These are phyloP conservation scores for Drosophila arizonae DNA, from an alignment of 1,140 invertebrate species.

Conservation along the genomic window DNA sequence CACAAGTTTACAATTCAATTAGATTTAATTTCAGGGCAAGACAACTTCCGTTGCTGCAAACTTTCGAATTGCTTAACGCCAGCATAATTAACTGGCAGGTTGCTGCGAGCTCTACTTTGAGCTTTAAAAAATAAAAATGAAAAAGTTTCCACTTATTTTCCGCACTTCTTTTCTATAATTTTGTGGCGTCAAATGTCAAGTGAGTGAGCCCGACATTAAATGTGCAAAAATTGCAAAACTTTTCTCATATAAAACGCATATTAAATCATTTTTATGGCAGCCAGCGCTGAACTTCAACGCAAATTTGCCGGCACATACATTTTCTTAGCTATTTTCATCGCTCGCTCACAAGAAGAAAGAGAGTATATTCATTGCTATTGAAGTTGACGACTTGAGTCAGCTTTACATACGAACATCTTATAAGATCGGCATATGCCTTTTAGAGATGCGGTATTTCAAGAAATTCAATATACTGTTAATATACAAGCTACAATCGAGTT, in stretches of 20 bases:
- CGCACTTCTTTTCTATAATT: background rate
- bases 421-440: too few species aligned
- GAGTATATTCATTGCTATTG: too few species aligned
- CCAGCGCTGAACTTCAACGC: conserved; percentile 17
- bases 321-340: conserved; percentile 8
- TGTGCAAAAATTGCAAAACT: conserved; percentile 53
- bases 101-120: conserved; percentile 5
- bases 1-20: conserved; percentile 50
- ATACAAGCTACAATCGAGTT: too few species aligned
- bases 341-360: too few species aligned
- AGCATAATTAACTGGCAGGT: conserved; percentile 36
- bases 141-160: background rate
- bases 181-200: conserved; percentile 25
- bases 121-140: conserved; percentile 6
- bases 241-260: conserved; percentile 56
- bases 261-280: conserved; percentile 56
- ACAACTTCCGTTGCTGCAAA: conserved; percentile 22
- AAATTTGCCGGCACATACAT: conserved; percentile 31
- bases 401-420: too few species aligned
- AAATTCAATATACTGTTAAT: too few species aligned
- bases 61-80: conserved; percentile 15
- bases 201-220: conserved; percentile 24
- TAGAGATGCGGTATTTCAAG: too few species aligned
- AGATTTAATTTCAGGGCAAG: conserved; percentile 35
- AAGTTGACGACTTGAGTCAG: too few species aligned